Conservation (phyloP, 2,888 invertebrate genomes). For the Phrixothrix hirtus region DNA sequence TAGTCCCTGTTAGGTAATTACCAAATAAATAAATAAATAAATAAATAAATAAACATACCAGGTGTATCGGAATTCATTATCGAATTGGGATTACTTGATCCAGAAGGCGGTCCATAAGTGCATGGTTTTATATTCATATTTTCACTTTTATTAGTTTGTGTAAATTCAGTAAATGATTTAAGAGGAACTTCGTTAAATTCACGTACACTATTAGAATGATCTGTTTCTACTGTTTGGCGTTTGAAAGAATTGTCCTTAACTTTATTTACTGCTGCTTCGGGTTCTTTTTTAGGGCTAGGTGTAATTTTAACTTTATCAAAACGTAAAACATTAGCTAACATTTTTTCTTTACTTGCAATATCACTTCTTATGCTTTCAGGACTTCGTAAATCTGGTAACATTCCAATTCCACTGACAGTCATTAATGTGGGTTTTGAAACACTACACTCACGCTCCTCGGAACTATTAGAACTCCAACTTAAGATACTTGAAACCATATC, state of each 20-base stretch:
- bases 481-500: constrained; percentile 36
- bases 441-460: constrained; percentile 44
- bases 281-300: constrained; percentile 15
- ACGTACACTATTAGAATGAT: background rate
- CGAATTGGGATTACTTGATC: constrained; percentile 28
- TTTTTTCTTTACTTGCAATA: constrained; percentile 75
- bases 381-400: constrained; percentile 62
- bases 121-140: background rate
- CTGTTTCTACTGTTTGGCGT: background rate
- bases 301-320: constrained; percentile 57
- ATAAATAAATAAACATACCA: constrained; percentile 17
- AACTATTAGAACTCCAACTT: constrained; percentile 49
- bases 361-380: constrained; percentile 70
- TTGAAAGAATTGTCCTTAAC: background rate
- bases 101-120: constrained; percentile 25
- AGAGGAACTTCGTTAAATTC: constrained; percentile 1
- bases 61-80: constrained; percentile 17
- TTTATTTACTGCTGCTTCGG: background rate
- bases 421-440: constrained; percentile 54
- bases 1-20: too few relatives aligned
- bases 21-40: background rate
- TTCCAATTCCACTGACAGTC: constrained; percentile 57
- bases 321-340: constrained; percentile 68
- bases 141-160: background rate
- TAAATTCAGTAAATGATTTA: background rate